Base-by-base conservation (phyloP, 2,113 vertebrate species). In the Bubo bubo region DNA sequence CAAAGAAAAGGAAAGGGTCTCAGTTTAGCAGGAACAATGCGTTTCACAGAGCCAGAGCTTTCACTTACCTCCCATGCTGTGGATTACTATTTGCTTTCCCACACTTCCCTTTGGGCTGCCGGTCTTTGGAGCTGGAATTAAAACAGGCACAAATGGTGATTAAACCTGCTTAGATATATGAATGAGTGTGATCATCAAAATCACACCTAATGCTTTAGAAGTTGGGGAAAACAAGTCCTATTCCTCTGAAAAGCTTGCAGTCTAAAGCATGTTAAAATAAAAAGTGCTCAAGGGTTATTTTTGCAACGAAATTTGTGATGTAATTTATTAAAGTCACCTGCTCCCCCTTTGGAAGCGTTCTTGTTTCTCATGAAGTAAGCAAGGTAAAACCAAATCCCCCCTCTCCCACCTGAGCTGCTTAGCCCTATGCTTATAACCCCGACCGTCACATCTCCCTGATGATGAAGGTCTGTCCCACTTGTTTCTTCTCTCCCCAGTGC, bases 21-120 rank as follows among this genome's bases (percentile, higher is more conserved):
- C 68, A 72, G 79, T 95, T 95, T 79, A 79, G 92, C 68, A 79
- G 86, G 94, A 96, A 96, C 96, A 95, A 96, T 68, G 74, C 16
- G 2, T 79, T 90, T 93, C 95, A 52, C 94, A 95, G 90, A 97
- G 94, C 70, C 86, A 79, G 83, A 95, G 94, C 88, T 96, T 96
- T 95, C 86, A 75, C 95, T 97, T 18, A 52, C 80, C 95, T 95
- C 90, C 94, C 96, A 93, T 92, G 95, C 95, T 95, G 95, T 52
- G 94, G 88, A 83, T 95, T 92, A 68, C 91, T 97, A 13, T 96
- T 97, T 95, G 95, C 96, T 97, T 95, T 97, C 90, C 95, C 96
- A 96, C 94, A 95, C 92, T 95, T 80, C 86, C 86, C 90, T 92
- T 90, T 80, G 92, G 96, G 79, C 96, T 93, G 70, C 37, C 64